These are phyloP conservation scores for Panthera leo DNA, from an alignment of 2,113 vertebrate species.

Conservation along the genomic window DNA sequence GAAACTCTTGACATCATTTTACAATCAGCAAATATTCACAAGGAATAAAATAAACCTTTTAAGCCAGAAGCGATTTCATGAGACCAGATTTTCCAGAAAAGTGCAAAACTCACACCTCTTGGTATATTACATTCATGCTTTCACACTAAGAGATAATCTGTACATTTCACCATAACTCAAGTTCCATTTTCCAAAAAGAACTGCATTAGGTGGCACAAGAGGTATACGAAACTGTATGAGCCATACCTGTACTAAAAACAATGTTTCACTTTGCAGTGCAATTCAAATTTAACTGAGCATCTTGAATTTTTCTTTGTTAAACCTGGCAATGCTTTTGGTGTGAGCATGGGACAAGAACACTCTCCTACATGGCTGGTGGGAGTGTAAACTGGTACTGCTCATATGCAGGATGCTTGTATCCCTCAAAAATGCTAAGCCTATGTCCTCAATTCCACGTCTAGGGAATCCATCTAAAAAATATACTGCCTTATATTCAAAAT, in stretches of 20 bases:
- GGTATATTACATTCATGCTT: background rate
- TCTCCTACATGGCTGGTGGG: too few species aligned
- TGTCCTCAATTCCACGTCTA: background rate
- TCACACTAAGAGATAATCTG: background rate
- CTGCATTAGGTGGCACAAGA: background rate
- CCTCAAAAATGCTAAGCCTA: background rate
- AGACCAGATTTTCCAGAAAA: slow-evolving; percentile 12
- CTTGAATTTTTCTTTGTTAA: slow-evolving; percentile 11
- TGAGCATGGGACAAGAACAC: background rate
- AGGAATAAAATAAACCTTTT: background rate
- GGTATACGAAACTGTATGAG: background rate
- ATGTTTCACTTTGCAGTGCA: background rate
- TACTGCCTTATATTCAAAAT: background rate
- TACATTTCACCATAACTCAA: slow-evolving; percentile 22
- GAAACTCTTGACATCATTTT: background rate
- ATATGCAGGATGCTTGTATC: background rate
- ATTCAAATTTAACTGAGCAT: slow-evolving; percentile 24
- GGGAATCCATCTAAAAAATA: background rate
- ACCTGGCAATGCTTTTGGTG: background rate
- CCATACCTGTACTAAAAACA: background rate
- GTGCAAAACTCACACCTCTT: background rate
- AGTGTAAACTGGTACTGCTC: background rate
- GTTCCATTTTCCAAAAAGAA: slow-evolving; percentile 31
- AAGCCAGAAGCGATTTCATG: slow-evolving; percentile 1
- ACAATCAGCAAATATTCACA: slow-evolving; percentile 13